phyloP scores from a whole-genome alignment of 2,888 invertebrate genomes.

The Apotomis betuletana region DNA sequence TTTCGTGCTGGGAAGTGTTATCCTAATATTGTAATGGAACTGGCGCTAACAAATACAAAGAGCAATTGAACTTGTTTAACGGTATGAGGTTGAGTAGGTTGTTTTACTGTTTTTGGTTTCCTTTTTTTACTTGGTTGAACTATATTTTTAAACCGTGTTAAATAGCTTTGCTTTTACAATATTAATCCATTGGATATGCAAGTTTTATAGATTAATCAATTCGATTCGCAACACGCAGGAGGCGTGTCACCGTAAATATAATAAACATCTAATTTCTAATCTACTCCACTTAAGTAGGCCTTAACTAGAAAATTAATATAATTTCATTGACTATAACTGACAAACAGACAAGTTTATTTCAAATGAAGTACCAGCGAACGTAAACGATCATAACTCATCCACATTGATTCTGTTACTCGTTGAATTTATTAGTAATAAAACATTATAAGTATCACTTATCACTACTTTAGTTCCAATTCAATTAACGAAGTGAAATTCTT shows the following conservation, averaged over 20 bases:
- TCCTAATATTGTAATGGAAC: conserved; percentile 38
- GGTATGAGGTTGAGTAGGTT: conserved; percentile 8
- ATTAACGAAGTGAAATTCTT: conserved; percentile 46
- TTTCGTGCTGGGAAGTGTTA: conserved; percentile 35
- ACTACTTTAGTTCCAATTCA: conserved; percentile 31
- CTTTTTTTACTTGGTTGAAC: background rate
- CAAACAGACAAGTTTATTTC: conserved; percentile 8
- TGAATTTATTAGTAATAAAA: conserved; percentile 26
- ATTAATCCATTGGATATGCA: background rate
- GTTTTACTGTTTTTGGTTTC: background rate
- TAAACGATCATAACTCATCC: conserved; percentile 39
- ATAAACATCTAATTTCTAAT: conserved; percentile 5
- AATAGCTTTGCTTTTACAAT: background rate
- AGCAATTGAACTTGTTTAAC: conserved; percentile 16
- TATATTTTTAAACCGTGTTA: too few relatives aligned
- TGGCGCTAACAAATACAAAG: conserved; percentile 19
- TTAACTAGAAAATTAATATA: conserved; percentile 6
- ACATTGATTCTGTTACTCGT: conserved; percentile 22
- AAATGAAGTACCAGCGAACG: background rate
- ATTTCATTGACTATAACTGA: conserved; percentile 12
- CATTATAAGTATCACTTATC: conserved; percentile 17
- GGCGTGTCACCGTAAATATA: conserved; percentile 1
- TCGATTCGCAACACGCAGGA: background rate
- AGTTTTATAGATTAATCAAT: background rate
- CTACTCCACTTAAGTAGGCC: background rate